Evolutionary conservation across 2,888 invertebrate genomes (phyloP), one percentile per base, ranked within the genome.

Genomic region (Drosophila differens): DNA sequence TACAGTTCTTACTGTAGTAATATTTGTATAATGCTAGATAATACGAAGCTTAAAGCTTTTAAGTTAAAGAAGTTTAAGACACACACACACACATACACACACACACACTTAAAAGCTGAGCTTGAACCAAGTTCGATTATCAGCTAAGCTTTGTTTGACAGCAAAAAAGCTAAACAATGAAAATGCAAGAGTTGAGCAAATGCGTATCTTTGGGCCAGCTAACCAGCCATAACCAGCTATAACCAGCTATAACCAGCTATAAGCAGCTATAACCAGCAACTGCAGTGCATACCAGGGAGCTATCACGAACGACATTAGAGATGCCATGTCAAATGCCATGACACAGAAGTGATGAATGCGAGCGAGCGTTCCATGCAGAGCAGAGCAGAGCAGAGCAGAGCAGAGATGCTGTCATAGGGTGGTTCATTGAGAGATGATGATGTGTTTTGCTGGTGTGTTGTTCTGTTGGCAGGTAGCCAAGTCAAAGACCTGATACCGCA

Each of bases 401-500:
- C 61, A 22, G 44, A 44, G 64, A 53, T 61, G 76, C 60, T 63
- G 60, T 19, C 39, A 39, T 28, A 14, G 4, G 10, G 25, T 58
- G 71, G 39, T 81, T 78, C 77, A 82, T 81, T 77, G 79, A 78
- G 63, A 58, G 58, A 58, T 47, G 58, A 47, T 30, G 57, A 41
- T 30, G 55, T 55, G 37, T 41, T 65, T 30, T 65, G 65, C 6
- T 66, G 37, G 16, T 25, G 54, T 19, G 0, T 33, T 25, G 35
- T 35, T 9, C 9, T 19, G 52, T 52, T 68, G 71, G 67, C 85
- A 79, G 82, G 79, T 73, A 83, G 81, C 83, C 76, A 70, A 66
- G 83, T 80, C 83, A 85, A 85, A 89, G 91, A 83, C 74, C 70
- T 85, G 91, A 91, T 90, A 90, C 89, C 69, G 90, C 85, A 91